phyloP scores from a whole-genome alignment of 2,888 invertebrate genomes.

The Tenthredo amoena region DNA sequence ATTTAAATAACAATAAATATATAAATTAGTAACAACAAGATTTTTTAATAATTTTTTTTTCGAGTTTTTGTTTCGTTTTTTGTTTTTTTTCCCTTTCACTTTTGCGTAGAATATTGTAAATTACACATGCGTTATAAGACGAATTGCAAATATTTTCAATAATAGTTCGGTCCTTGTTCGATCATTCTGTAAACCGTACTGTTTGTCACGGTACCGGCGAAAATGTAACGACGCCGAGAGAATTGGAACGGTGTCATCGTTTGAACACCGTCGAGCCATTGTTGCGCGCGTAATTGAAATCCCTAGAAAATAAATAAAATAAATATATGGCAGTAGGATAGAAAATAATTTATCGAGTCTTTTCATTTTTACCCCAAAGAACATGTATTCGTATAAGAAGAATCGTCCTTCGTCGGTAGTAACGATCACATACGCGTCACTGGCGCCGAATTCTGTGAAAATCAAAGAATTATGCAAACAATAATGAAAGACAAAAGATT shows the following conservation, averaged over 20 bases:
- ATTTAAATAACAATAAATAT: conserved; percentile 12
- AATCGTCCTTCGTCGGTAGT: conserved; percentile 67
- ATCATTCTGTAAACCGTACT: conserved; percentile 67
- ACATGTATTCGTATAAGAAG: conserved; percentile 69
- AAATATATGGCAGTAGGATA: not conserved
- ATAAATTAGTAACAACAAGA: conserved; percentile 19
- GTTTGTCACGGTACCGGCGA: conserved; percentile 63
- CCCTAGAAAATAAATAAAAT: conserved; percentile 62
- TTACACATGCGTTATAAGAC: conserved; percentile 6
- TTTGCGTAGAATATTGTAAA: not conserved
- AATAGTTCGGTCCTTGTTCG: conserved; percentile 61
- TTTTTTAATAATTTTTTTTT: not conserved
- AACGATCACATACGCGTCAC: conserved; percentile 64
- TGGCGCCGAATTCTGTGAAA: conserved; percentile 61
- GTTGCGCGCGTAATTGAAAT: conserved; percentile 64
- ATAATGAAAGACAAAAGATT: not conserved
- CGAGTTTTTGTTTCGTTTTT: not conserved
- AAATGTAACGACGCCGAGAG: conserved; percentile 64
- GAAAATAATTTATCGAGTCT: not conserved
- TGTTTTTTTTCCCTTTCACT: not conserved
- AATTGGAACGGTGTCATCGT: conserved; percentile 65
- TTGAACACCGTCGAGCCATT: conserved; percentile 64
- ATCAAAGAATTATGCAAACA: not conserved
- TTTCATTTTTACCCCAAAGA: conserved; percentile 63
- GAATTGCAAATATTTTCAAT: not conserved